Evolutionary conservation across 2,888 invertebrate genomes (phyloP).

Genomic region (Eristalinus sepulchralis): DNA sequence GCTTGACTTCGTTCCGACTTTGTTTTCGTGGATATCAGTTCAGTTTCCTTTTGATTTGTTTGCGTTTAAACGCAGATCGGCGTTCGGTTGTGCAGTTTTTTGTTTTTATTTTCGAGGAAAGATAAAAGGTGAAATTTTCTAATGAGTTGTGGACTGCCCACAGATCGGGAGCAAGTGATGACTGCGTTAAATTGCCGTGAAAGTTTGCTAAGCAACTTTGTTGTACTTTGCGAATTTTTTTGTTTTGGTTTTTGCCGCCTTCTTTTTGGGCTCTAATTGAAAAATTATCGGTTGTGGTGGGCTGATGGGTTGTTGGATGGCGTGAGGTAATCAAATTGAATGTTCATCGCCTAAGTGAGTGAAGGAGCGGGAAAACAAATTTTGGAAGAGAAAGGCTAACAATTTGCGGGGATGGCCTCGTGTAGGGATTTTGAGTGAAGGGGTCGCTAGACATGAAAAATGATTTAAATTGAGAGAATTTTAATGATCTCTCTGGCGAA

Average conservation of each 20-base stretch:
- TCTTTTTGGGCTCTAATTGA: neutral
- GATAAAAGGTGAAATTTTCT: neutral
- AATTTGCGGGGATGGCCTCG: neutral
- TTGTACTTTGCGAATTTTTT: neutral
- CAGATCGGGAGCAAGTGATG: neutral
- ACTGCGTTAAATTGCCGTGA: neutral
- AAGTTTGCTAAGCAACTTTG: neutral
- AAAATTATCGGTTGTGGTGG: neutral
- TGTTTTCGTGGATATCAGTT: constrained; percentile 14
- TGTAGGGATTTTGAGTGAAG: neutral
- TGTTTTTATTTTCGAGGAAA: neutral
- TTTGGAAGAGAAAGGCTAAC: neutral
- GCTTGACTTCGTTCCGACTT: constrained; percentile 36
- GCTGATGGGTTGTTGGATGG: neutral
- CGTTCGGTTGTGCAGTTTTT: neutral
- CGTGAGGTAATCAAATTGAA: neutral
- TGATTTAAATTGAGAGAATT: no score
- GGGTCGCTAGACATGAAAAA: no score
- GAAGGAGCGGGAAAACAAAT: neutral
- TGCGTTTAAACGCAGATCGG: neutral
- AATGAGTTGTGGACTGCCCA: neutral
- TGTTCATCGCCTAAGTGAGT: neutral
- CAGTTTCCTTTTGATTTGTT: neutral
- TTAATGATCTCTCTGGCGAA: no score
- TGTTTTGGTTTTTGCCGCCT: neutral